These are phyloP conservation scores for Ispidina picta DNA, from an alignment of 2,797 vertebrate species.

Conservation along the genomic window DNA sequence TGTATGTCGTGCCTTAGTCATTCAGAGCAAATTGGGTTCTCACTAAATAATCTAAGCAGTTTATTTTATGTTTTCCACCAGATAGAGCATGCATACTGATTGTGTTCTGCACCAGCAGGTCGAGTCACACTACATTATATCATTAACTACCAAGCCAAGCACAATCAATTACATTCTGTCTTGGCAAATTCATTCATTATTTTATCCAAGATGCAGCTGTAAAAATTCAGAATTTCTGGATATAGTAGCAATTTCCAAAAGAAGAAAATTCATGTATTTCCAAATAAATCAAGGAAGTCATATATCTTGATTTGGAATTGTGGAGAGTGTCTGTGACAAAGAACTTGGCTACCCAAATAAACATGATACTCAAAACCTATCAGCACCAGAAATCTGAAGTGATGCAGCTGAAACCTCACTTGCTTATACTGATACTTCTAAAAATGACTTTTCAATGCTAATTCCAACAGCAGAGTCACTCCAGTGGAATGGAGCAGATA, in stretches of 20 bases:
- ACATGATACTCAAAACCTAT: background rate
- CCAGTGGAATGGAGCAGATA: background rate
- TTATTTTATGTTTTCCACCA: conserved; percentile 33
- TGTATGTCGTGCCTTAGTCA: background rate
- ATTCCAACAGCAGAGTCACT: background rate
- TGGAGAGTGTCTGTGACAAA: background rate
- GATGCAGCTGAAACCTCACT: background rate
- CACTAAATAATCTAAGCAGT: conserved; percentile 42
- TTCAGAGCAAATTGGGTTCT: conserved; percentile 37
- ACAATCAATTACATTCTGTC: conserved; percentile 11
- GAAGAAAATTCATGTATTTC: conserved; percentile 3
- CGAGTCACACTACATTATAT: background rate
- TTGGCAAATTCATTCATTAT: conserved; percentile 9
- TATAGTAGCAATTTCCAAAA: conserved; percentile 16
- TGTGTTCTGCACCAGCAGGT: background rate
- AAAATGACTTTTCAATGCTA: background rate
- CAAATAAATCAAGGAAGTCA: background rate
- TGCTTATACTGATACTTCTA: background rate
- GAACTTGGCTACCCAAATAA: background rate
- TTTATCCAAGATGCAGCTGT: conserved; percentile 25
- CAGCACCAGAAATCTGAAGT: background rate
- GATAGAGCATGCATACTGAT: background rate
- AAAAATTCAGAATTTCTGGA: conserved; percentile 10
- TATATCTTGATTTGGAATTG: conserved; percentile 31
- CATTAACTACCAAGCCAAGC: conserved; percentile 19